Evolutionary conservation across 2,113 vertebrate species (phyloP).

Genomic region (Geothlypis trichas): DNA sequence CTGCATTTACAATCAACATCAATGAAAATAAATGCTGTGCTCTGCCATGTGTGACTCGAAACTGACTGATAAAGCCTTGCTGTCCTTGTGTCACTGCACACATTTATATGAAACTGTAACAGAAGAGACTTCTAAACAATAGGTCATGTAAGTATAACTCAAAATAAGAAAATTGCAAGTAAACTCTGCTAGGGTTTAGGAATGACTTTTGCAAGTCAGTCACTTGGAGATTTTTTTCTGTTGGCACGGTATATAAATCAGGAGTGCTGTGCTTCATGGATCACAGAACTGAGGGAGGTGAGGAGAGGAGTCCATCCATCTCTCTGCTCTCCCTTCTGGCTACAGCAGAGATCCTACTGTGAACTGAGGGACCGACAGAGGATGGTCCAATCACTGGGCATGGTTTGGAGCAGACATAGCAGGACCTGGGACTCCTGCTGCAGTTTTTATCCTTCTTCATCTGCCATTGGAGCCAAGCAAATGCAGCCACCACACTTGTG

Average conservation of each 20-base stretch:
- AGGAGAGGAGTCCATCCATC: neutral
- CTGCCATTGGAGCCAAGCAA: neutral
- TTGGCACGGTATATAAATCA: neutral
- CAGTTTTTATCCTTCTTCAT: neutral
- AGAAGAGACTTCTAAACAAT: neutral
- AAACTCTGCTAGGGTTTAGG: neutral
- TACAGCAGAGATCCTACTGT: neutral
- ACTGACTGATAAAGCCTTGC: neutral
- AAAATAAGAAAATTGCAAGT: neutral
- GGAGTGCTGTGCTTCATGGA: neutral
- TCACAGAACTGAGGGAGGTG: fast-evolving
- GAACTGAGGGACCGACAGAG: neutral
- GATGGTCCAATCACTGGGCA: fast-evolving
- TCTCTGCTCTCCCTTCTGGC: neutral
- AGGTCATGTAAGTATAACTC: neutral
- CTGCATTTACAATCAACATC: neutral
- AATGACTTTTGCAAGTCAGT: neutral
- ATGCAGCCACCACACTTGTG: neutral
- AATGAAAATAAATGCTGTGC: neutral
- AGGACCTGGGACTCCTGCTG: neutral
- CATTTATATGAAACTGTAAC: neutral
- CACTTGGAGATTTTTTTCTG: neutral
- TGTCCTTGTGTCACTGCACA: neutral
- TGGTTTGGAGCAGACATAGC: fast-evolving
- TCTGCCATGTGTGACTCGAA: neutral